Conservation (phyloP, 2,113 vertebrate species). For the Ciconia maguari region DNA sequence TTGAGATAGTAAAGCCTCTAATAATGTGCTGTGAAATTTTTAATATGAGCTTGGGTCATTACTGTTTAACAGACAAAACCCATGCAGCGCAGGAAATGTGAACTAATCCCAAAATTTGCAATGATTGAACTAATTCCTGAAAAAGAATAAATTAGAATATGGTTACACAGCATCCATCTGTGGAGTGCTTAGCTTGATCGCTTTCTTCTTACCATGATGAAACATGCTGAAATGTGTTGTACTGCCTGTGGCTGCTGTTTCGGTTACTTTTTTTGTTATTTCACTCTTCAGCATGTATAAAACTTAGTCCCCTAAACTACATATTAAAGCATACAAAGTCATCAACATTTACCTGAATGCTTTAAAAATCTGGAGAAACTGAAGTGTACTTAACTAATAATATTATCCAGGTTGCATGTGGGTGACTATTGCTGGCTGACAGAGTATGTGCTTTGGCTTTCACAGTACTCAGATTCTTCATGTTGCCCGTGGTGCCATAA, state of each 20-base stretch:
- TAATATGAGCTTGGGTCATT: not conserved
- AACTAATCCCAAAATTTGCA: not conserved
- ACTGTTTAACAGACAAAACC: not conserved
- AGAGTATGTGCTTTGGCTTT: too few species aligned
- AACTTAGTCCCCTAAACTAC: not conserved
- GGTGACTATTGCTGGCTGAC: not conserved
- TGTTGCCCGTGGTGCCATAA: fast-evolving
- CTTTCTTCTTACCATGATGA: not conserved
- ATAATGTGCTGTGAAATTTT: not conserved
- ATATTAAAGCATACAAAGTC: not conserved
- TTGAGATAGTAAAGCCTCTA: not conserved
- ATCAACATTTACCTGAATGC: not conserved
- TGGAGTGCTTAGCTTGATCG: not conserved
- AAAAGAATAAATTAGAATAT: not conserved
- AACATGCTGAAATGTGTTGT: not conserved
- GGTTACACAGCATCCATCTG: not conserved
- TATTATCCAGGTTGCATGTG: not conserved
- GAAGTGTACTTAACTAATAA: too few species aligned
- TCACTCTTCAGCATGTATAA: not conserved
- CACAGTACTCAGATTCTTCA: fast-evolving
- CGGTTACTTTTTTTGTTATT: not conserved
- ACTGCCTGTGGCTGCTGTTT: not conserved
- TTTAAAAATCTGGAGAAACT: not conserved
- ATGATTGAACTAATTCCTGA: not conserved
- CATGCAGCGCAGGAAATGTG: not conserved